Conservation (phyloP, 2,888 invertebrate genomes). For the Sesamia inferens region DNA sequence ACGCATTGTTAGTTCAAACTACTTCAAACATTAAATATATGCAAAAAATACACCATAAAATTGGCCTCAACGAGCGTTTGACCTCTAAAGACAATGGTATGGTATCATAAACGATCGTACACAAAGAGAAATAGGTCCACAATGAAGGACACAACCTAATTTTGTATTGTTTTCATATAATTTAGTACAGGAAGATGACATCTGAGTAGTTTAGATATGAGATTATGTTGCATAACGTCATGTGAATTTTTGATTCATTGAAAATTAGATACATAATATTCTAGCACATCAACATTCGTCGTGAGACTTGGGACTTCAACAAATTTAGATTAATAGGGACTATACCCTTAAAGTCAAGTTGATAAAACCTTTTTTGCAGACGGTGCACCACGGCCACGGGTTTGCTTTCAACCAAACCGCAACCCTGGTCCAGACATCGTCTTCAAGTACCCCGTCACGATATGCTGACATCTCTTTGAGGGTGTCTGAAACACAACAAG, state of each 20-base stretch:
- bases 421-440: too few species aligned
- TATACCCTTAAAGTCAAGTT: too few species aligned
- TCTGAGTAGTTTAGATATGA: conserved; percentile 30
- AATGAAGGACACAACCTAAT: conserved; percentile 62
- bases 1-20: conserved; percentile 38
- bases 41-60: conserved; percentile 51
- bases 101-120: conserved; percentile 48
- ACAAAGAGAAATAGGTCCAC: conserved; percentile 59
- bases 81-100: conserved; percentile 63
- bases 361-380: too few species aligned
- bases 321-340: too few species aligned
- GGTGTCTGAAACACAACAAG: too few species aligned
- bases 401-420: too few species aligned
- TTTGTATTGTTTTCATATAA: conserved; percentile 61
- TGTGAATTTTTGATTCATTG: conserved; percentile 6
- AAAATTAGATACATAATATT: not conserved
- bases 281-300: not conserved
- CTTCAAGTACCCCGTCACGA: too few species aligned
- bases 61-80: conserved; percentile 38
- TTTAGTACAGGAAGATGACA: conserved; percentile 56
- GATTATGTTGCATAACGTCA: conserved; percentile 25
- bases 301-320: too few species aligned
- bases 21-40: conserved; percentile 25
- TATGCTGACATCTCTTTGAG: too few species aligned
- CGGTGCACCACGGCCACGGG: too few species aligned